Conservation (phyloP, 53 echinoderm and acorn worm species). For the Antedon mediterranea region DNA sequence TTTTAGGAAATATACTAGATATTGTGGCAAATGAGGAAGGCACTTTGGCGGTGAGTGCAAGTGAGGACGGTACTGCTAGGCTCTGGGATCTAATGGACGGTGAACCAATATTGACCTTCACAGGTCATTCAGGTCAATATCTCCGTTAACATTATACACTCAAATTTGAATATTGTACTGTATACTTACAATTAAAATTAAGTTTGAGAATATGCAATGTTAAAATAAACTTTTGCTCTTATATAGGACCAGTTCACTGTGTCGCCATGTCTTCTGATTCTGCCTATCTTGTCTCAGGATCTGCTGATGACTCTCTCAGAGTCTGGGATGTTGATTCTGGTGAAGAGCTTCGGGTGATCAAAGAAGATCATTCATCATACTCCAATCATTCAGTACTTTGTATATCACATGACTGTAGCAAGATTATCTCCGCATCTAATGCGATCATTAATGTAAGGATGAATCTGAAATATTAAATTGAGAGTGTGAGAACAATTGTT, state of each 20-base stretch:
- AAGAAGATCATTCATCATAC: conserved; percentile 16
- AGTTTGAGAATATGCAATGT: too few species aligned
- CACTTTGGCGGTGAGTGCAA: conserved; percentile 44
- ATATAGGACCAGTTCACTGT: conserved; percentile 20
- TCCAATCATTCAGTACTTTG: conserved; percentile 18
- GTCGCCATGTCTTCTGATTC: conserved; percentile 27
- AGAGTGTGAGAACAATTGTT: too few species aligned
- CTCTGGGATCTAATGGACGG: conserved; percentile 73
- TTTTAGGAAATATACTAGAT: conserved; percentile 29
- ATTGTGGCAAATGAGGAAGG: conserved; percentile 35
- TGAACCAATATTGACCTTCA: conserved; percentile 30
- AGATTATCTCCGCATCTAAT: conserved; percentile 10
- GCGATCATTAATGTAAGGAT: conserved; percentile 32
- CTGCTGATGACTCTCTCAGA: conserved; percentile 25
- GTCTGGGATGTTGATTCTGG: conserved; percentile 32
- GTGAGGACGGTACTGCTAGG: conserved; percentile 49
- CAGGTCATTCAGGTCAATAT: neutral
- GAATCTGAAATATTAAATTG: too few species aligned
- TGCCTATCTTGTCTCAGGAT: conserved; percentile 28
- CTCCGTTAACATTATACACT: too few species aligned
- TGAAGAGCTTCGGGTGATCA: conserved; percentile 17
- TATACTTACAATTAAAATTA: too few species aligned
- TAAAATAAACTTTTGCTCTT: too few species aligned
- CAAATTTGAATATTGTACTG: too few species aligned
- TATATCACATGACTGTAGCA: conserved; percentile 20